These are phyloP conservation scores for Toxonevra muliebris DNA, from an alignment of 2,888 invertebrate species.

Conservation along the genomic window DNA sequence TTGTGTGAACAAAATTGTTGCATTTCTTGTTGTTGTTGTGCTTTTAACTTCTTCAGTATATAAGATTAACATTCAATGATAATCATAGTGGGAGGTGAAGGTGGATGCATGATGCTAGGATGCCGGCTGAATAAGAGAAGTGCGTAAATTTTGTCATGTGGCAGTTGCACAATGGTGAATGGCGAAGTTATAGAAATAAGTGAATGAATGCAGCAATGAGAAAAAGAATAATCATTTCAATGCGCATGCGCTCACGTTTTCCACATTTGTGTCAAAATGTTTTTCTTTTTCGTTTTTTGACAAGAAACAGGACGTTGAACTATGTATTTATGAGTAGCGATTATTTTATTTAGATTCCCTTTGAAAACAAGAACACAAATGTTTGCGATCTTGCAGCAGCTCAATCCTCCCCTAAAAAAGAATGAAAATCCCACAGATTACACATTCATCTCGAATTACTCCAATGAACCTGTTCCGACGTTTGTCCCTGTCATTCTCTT, in stretches of 20 bases:
- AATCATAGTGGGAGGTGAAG: conserved; percentile 33
- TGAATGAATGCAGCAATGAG: background rate
- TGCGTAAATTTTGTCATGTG: conserved; percentile 7
- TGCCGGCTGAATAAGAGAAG: conserved; percentile 9
- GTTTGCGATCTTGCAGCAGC: no score
- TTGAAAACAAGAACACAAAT: no score
- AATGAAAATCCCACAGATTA: background rate
- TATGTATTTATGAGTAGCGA: background rate
- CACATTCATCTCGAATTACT: conserved; percentile 30
- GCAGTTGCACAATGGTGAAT: conserved; percentile 8
- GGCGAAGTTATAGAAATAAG: conserved; percentile 2
- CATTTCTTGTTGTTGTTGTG: conserved; percentile 11
- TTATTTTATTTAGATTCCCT: no score
- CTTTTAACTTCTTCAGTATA: conserved; percentile 12
- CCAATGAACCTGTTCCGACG: conserved; percentile 38
- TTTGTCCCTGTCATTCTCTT: background rate
- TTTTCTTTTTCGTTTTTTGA: conserved; percentile 16
- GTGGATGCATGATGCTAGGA: conserved; percentile 6
- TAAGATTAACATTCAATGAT: conserved; percentile 40
- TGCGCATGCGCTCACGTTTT: conserved; percentile 18
- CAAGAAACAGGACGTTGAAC: background rate
- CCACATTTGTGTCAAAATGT: conserved; percentile 4
- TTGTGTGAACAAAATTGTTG: conserved; percentile 53
- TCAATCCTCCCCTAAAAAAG: conserved; percentile 1
- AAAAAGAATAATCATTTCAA: conserved; percentile 1